These are phyloP conservation scores for Leguminivora glycinivorella DNA, from an alignment of 1,140 invertebrate species.

Conservation along the genomic window DNA sequence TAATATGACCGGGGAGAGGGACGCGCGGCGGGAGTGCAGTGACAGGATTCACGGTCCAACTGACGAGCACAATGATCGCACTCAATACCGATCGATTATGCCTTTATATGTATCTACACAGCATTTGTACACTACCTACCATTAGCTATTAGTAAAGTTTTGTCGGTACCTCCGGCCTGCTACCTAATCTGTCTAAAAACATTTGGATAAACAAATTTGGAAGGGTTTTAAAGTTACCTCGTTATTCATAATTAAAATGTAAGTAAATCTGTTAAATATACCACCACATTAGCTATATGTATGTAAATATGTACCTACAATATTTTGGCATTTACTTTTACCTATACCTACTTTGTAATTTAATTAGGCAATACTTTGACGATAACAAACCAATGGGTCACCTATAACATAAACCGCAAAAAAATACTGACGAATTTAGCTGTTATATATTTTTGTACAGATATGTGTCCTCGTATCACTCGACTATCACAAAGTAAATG, in stretches of 20 bases:
- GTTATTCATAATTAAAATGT: no score
- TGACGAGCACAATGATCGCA: slow-evolving; percentile 70
- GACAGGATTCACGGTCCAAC: slow-evolving; percentile 76
- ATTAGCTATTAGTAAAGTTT: slow-evolving; percentile 17
- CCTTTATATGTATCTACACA: slow-evolving; percentile 50
- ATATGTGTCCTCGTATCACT: neutral
- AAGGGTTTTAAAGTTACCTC: no score
- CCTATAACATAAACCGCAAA: neutral
- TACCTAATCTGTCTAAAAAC: neutral
- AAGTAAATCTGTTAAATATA: no score
- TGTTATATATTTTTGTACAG: neutral
- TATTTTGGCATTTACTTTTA: neutral
- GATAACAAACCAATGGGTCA: neutral
- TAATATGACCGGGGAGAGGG: slow-evolving; percentile 43
- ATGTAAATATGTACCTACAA: no score
- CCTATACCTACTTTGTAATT: neutral
- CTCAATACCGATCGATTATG: slow-evolving; percentile 77
- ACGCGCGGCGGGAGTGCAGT: slow-evolving; percentile 45
- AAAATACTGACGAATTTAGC: neutral
- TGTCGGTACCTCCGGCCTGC: neutral
- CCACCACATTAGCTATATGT: no score
- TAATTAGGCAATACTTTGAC: neutral
- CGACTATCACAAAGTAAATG: slow-evolving; percentile 22
- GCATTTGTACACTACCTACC: slow-evolving; percentile 35
- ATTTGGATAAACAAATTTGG: neutral